Evolutionary conservation across 2,888 invertebrate genomes (phyloP), one percentile per base, ranked within the genome.

Genomic region (Leucozona laternaria): DNA sequence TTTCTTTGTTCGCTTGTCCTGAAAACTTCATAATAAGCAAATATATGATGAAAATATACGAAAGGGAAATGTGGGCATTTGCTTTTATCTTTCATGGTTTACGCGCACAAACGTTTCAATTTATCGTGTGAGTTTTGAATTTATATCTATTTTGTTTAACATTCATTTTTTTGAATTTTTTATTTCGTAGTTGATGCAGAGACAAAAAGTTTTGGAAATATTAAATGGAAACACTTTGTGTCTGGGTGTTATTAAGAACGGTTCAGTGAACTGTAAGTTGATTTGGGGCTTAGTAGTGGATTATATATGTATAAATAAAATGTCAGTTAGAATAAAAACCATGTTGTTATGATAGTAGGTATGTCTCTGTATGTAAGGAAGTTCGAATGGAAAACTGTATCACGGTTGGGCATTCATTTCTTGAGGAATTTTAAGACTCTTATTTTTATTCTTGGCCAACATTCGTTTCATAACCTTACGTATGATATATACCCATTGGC

Each of bases 61-160:
- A 40, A 57, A n/a, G 76, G 68, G 31, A 60, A 75, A 53, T 68
- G 80, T 68, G 68, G 68, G 68, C 37, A 68, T 76, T 72, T 80
- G 50, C 25, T 70, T 79, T 79, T 62, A 70, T 79, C 62, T 83
- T 64, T 11, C 79, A 48, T 25, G 60, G 48, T 55, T 83, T 68
- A 43, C 60, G 15, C 50, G 76, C 66, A 80, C 76, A 72, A 85
- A 80, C 31, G 80, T 72, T 80, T 80, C 84, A 77, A 85, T 85
- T 85, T 85, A 77, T 85, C 80, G 76, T 80, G 71, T 58, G 72
- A 58, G 77, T 68, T 76, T 48, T 57, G 28, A 58, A 55, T 50
- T 72, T 76, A 66, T 50, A 60, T 37, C 20, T 48, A 60, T 50
- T 50, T 66, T 45, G 28, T 64, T 64, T 62, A 60, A 22, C 13